Conservation (phyloP, 2,113 vertebrate species). For the Butorides virescens region DNA sequence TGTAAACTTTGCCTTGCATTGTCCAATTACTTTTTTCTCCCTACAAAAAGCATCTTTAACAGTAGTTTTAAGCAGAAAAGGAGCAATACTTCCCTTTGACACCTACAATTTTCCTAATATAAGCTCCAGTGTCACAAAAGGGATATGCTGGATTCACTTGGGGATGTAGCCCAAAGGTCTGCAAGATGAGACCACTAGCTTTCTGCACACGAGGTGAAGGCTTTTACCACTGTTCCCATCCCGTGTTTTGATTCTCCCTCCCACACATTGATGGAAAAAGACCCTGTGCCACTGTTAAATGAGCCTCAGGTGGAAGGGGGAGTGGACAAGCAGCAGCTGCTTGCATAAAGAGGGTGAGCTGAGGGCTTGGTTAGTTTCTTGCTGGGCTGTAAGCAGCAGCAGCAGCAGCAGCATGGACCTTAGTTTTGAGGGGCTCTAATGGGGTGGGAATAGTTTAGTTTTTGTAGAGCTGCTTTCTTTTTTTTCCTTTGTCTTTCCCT, state of each 20-base stretch:
- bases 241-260: background rate
- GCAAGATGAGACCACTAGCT: background rate
- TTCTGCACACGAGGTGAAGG: background rate
- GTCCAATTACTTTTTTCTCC: background rate
- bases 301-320: conserved; percentile 49
- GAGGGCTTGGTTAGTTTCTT: background rate
- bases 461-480: background rate
- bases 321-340: background rate
- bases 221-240: background rate
- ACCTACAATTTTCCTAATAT: fast-evolving
- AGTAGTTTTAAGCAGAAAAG: background rate
- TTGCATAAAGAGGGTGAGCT: conserved; percentile 26
- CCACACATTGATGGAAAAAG: background rate
- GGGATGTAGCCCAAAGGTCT: background rate
- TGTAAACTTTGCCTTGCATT: background rate
- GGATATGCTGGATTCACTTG: background rate
- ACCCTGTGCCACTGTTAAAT: background rate
- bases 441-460: background rate
- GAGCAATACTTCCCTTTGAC: background rate
- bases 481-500: background rate
- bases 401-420: background rate
- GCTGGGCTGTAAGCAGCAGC: background rate
- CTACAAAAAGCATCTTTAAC: background rate
- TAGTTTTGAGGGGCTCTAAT: background rate
- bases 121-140: background rate